Evolutionary conservation across 2,113 vertebrate genomes (phyloP).

Genomic region (Rhea pennata): DNA sequence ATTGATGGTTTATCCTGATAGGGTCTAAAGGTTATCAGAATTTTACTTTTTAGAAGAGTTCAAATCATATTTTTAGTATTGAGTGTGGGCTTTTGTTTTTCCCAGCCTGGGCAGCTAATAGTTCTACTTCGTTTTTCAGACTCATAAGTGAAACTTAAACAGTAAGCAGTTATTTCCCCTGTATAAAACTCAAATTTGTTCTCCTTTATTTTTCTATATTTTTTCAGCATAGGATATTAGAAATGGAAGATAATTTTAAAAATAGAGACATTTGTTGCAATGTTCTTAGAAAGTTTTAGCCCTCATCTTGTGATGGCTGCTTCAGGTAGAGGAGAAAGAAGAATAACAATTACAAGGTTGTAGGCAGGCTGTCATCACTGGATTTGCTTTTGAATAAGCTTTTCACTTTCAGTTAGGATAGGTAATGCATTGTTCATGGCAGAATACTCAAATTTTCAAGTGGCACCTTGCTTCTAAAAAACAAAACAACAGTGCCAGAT

Average conservation of each 20-base stretch:
- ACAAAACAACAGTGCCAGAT: not conserved
- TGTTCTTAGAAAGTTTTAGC: not conserved
- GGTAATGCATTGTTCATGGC: not conserved
- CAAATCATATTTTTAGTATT: not conserved
- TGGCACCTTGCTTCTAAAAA: not conserved
- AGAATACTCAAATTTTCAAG: not conserved
- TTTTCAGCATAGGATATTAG: not conserved
- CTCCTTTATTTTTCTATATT: not conserved
- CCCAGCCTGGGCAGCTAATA: not conserved
- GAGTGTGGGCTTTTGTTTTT: not conserved
- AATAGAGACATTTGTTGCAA: not conserved
- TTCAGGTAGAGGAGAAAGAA: not conserved
- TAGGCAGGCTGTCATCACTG: not conserved
- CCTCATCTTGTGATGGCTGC: not conserved
- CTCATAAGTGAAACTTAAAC: not conserved
- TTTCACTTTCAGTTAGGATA: not conserved
- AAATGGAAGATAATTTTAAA: not conserved
- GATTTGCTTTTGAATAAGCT: not conserved
- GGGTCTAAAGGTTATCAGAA: not conserved
- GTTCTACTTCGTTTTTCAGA: not conserved
- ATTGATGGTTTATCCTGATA: not conserved
- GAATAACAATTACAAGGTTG: not conserved
- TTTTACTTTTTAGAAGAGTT: not conserved
- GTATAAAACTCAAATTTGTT: not conserved
- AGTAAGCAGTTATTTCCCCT: not conserved